These are phyloP conservation scores for Papilio demoleus DNA, from an alignment of 2,888 invertebrate species.

Conservation along the genomic window DNA sequence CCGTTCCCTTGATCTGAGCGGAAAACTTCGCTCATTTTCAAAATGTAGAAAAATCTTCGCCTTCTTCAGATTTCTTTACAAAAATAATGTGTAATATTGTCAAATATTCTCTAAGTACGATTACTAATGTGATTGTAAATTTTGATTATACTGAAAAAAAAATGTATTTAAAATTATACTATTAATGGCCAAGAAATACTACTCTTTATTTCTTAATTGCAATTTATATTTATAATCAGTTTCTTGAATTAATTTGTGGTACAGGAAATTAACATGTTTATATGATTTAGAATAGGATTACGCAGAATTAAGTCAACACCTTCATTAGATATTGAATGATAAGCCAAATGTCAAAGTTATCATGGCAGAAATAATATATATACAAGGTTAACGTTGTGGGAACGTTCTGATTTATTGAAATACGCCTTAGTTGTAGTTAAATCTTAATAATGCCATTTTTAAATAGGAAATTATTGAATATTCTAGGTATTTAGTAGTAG, in stretches of 20 bases:
- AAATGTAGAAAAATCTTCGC: not conserved
- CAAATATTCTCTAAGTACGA: too few species aligned
- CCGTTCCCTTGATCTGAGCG: slow-evolving; percentile 11
- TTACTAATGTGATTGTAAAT: not conserved
- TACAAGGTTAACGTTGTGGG: not conserved
- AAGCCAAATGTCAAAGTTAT: slow-evolving; percentile 24
- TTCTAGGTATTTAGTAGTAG: too few species aligned
- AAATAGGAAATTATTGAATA: not conserved
- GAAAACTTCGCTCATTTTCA: slow-evolving; percentile 5
- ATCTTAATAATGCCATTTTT: not conserved
- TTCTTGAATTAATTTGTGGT: not conserved
- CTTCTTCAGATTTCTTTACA: not conserved
- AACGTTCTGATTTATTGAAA: slow-evolving; percentile 3
- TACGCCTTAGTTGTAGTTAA: not conserved
- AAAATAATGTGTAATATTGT: not conserved
- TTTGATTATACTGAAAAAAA: not conserved
- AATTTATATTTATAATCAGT: not conserved
- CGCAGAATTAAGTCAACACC: slow-evolving; percentile 10
- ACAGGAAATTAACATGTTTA: slow-evolving; percentile 17
- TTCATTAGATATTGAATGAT: slow-evolving; percentile 17
- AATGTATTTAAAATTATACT: not conserved
- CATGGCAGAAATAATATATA: not conserved
- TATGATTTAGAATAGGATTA: slow-evolving; percentile 15
- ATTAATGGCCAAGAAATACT: not conserved
- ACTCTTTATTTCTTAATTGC: not conserved